Conservation (phyloP, 2,888 invertebrate genomes). For the Drosophila peninsularis region DNA sequence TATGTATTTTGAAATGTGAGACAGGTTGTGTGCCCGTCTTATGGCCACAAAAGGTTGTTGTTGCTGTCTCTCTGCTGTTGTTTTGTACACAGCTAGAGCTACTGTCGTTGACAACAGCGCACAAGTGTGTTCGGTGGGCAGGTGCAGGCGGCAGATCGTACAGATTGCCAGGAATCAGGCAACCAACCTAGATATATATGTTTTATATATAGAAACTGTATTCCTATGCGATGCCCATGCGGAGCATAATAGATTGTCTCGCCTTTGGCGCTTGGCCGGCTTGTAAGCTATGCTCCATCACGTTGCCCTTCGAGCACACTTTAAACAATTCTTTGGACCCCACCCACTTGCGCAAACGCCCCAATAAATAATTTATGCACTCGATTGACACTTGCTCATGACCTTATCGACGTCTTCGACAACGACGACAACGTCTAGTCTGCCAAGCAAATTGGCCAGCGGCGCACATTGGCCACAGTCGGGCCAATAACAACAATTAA, state of each 20-base stretch:
- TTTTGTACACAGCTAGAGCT: slow-evolving; percentile 53
- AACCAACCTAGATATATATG: slow-evolving; percentile 12
- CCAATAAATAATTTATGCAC: slow-evolving; percentile 74
- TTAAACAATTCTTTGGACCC: slow-evolving; percentile 23
- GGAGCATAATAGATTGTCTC: slow-evolving; percentile 29
- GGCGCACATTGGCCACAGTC: slow-evolving; percentile 57
- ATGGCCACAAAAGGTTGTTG: slow-evolving; percentile 40
- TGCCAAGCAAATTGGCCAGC: slow-evolving; percentile 53
- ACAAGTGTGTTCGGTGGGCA: slow-evolving; percentile 44
- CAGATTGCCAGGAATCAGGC: slow-evolving; percentile 32
- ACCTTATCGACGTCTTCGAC: slow-evolving; percentile 67
- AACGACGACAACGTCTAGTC: slow-evolving; percentile 34
- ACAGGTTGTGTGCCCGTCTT: slow-evolving; percentile 63
- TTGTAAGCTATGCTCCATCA: slow-evolving; percentile 41
- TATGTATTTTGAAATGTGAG: slow-evolving; percentile 80
- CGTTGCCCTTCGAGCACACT: slow-evolving; percentile 53
- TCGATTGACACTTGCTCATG: slow-evolving; percentile 80
- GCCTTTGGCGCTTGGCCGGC: slow-evolving; percentile 11
- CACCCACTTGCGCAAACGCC: slow-evolving; percentile 29
- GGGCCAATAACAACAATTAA: slow-evolving; percentile 79
- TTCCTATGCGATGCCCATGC: not conserved
- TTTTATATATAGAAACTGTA: not conserved
- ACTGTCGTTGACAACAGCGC: slow-evolving; percentile 75
- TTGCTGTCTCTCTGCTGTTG: not conserved
- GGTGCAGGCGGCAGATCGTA: slow-evolving; percentile 39